phyloP scores from a whole-genome alignment of 2,797 vertebrate genomes.

The Aeoliscus strigatus region DNA sequence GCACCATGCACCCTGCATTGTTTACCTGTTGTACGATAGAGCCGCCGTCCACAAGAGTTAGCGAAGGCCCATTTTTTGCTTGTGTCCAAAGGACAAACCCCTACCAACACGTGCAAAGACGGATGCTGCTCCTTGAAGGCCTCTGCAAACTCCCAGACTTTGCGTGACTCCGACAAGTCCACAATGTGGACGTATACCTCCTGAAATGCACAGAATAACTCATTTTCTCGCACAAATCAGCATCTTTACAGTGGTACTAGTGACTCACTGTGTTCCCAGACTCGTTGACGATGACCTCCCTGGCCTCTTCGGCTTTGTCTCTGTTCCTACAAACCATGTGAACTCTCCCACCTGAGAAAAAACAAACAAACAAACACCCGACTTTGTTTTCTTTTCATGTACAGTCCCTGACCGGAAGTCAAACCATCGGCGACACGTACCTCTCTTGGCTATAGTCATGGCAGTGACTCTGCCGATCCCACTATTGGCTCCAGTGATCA shows the following conservation, averaged over 20 bases:
- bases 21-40: conserved; percentile 60
- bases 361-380: background rate
- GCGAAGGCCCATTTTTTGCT: background rate
- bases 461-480: conserved; percentile 72
- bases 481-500: conserved; percentile 76
- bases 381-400: background rate
- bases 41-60: background rate
- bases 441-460: conserved; percentile 74
- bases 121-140: conserved; percentile 67
- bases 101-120: conserved; percentile 73
- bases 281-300: conserved; percentile 59
- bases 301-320: conserved; percentile 67
- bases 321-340: conserved; percentile 76
- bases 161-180: conserved; percentile 69
- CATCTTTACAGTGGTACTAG: background rate
- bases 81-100: conserved; percentile 3
- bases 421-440: conserved; percentile 23
- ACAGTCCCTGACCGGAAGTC: background rate
- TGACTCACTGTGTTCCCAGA: conserved; percentile 67
- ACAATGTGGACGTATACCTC: conserved; percentile 70
- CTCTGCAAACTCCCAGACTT: conserved; percentile 76
- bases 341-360: conserved; percentile 66
- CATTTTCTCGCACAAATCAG: background rate
- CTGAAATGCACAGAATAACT: conserved; percentile 39
- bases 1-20: conserved; percentile 75